A percentile compares a stretch with the other conserved stretches of the same genome.
Evolutionary conservation across 2,113 vertebrate genomes (phyloP).

Genomic region (Murina feae): DNA sequence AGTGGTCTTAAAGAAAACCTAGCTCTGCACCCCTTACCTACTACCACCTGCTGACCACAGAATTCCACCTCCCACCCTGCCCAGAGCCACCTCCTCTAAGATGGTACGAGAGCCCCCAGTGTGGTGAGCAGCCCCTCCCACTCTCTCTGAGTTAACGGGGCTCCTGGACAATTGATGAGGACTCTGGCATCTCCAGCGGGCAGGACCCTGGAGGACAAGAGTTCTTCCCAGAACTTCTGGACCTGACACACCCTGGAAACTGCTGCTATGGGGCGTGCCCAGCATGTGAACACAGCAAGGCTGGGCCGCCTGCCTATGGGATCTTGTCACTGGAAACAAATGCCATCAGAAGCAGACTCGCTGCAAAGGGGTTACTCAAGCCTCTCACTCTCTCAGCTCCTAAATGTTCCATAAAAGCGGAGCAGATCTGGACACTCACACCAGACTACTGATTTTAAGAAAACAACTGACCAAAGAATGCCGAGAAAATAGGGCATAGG

Average conservation of each 20-base stretch:
- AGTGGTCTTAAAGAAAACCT: accelerated
- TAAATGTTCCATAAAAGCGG: background rate
- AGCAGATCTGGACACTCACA: background rate
- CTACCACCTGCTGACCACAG: background rate
- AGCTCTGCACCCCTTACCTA: background rate
- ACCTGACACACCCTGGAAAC: background rate
- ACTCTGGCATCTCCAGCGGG: background rate
- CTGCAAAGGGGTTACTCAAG: background rate
- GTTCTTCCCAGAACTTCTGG: background rate
- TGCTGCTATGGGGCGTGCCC: background rate
- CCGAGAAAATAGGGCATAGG: background rate
- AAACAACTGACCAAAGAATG: background rate
- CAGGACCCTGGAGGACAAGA: background rate
- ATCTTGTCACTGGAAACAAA: background rate
- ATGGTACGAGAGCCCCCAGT: background rate
- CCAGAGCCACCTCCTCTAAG: background rate
- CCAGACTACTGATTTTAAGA: background rate
- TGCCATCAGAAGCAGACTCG: background rate
- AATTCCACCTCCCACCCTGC: background rate
- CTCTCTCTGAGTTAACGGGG: background rate
- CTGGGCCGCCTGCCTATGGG: background rate
- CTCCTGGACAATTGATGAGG: background rate
- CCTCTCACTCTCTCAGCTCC: background rate
- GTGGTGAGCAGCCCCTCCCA: background rate
- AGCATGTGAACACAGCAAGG: background rate